Base-by-base conservation (phyloP, 2,797 vertebrate genomes). In the Urophycis tenuis region DNA sequence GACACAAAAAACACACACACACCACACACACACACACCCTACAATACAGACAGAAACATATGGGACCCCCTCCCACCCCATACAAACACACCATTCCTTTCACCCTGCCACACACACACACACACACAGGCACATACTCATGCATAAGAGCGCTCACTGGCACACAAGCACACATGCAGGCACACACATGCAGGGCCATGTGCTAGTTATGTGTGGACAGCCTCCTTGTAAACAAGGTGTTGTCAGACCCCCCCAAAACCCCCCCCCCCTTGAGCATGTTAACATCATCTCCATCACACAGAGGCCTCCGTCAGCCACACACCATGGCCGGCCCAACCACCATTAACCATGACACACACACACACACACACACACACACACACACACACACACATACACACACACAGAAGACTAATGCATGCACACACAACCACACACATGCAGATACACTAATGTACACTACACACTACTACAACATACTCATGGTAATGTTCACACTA, bases 221-320 rank as follows among this genome's bases (percentile, higher is more conserved):
- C 89, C 93, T 93, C 89, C 93, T 93, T 93, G 93, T 94, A 93
- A 94, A 94, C 93, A 93, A 88, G 88, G 84, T 86, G 91, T 89
- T 89, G 90, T 91, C 88, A 89, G 90, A 89, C 89, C 89, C 91
- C 91, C 93, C 91, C 91, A n/a, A n/a, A n/a, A n/a, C n/a, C n/a
- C n/a, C 90, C 89, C 89, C 91, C 91, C 93, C 91, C 91, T 88
- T 85, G 85, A 87, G 92, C 93, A 94, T 93, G 92, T 94, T 94
- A 94, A 93, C 92, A 93, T 93, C 92, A 91, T 93, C 93, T 94
- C 91, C 91, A 92, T 93, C 93, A 94, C 92, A 92, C 92, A 93
- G 91, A 89, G 84, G 88, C 88, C 86, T 71, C 86, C 93, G 93
- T 93, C 93, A 93, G 92, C 88, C 80, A 88, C 93, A 91, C 82